Conservation (phyloP, 2,113 vertebrate species). For the Eulemur macaco region DNA sequence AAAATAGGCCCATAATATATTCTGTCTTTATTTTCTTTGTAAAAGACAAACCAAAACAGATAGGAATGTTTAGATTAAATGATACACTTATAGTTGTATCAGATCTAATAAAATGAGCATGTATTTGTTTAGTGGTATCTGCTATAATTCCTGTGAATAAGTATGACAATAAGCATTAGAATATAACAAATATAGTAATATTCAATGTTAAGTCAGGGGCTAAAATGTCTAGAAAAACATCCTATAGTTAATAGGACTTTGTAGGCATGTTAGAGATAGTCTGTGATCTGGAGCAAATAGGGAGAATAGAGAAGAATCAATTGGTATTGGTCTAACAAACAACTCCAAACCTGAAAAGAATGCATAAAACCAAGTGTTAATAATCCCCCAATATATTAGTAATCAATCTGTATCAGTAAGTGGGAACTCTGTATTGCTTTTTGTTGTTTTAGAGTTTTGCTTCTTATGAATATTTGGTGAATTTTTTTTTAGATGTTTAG, state of each 20-base stretch:
- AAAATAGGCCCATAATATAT: neutral
- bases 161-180: neutral
- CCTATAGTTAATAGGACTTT: neutral
- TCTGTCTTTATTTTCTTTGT: neutral
- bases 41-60: constrained; percentile 43
- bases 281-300: neutral
- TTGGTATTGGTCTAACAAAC: neutral
- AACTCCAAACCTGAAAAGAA: constrained; percentile 1
- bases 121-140: neutral
- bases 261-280: neutral
- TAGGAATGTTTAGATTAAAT: neutral
- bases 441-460: neutral
- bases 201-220: neutral
- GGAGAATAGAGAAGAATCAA: neutral
- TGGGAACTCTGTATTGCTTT: neutral
- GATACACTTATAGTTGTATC: neutral
- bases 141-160: neutral
- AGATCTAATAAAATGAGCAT: constrained; percentile 18
- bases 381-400: neutral
- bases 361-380: neutral
- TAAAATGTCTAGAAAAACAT: constrained; percentile 6
- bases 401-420: neutral
- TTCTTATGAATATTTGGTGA: neutral
- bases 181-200: constrained; percentile 10
- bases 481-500: neutral